phyloP scores from a whole-genome alignment of 2,888 invertebrate species.

The Acleris sparsana region DNA sequence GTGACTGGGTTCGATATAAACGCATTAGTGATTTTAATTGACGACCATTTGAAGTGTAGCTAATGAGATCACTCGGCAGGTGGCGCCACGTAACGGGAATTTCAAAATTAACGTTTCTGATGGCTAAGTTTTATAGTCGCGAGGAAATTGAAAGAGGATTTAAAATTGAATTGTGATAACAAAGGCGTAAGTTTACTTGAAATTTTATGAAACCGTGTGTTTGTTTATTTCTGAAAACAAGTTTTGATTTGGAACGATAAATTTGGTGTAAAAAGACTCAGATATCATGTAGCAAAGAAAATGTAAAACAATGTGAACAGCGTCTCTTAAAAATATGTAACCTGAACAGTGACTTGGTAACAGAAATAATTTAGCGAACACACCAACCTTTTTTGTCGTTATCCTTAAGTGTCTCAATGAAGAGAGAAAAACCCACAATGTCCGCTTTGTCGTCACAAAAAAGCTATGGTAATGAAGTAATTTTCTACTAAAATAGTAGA shows the following conservation, averaged over 20 bases:
- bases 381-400: neutral
- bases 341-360: too few species aligned
- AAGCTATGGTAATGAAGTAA: constrained; percentile 13
- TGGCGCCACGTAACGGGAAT: constrained; percentile 52
- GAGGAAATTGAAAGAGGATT: constrained; percentile 11
- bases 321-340: too few species aligned
- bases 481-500: constrained; percentile 21
- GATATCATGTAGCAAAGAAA: too few species aligned
- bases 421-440: neutral
- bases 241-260: too few species aligned
- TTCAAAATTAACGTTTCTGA: constrained; percentile 26
- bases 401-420: neutral
- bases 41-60: constrained; percentile 55
- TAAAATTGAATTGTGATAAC: neutral
- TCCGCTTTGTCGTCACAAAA: neutral
- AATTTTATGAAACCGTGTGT: too few species aligned
- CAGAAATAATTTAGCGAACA: too few species aligned
- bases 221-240: too few species aligned
- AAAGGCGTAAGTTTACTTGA: neutral
- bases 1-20: constrained; percentile 50
- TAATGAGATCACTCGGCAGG: constrained; percentile 57
- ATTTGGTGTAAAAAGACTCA: too few species aligned
- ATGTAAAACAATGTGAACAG: too few species aligned
- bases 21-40: constrained; percentile 55
- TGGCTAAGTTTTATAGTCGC: constrained; percentile 11